phyloP scores from a whole-genome alignment of 2,113 vertebrate genomes.

The Ictalurus furcatus region DNA sequence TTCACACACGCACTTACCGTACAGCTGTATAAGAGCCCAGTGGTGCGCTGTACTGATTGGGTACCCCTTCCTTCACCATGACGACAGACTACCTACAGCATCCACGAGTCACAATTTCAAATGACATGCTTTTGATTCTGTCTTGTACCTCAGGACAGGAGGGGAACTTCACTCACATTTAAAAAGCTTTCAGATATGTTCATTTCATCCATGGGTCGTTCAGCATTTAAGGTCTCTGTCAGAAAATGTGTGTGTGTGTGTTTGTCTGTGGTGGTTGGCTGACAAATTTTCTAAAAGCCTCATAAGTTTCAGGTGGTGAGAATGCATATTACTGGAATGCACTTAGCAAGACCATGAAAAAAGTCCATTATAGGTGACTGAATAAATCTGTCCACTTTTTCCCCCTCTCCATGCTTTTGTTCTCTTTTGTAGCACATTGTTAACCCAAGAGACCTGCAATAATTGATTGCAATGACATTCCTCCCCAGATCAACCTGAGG shows the following conservation, averaged over 20 bases:
- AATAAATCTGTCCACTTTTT: constrained; percentile 1
- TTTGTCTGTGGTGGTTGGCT: background rate
- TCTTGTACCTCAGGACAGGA: background rate
- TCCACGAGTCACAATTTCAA: background rate
- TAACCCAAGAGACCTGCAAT: constrained; percentile 1
- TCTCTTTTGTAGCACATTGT: background rate
- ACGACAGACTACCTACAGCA: constrained; percentile 1
- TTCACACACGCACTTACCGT: too few relatives aligned
- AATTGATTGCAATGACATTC: background rate
- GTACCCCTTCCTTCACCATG: background rate
- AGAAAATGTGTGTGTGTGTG: background rate
- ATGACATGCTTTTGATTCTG: background rate
- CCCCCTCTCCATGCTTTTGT: background rate
- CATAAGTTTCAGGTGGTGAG: background rate
- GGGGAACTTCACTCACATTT: background rate
- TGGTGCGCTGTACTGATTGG: constrained; percentile 4
- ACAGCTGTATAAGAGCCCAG: background rate
- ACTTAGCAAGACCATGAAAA: background rate
- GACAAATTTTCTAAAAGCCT: constrained; percentile 1
- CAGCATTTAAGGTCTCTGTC: background rate
- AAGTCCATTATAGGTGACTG: background rate
- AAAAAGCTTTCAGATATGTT: background rate
- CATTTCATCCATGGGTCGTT: background rate
- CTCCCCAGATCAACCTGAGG: background rate
- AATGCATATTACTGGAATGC: background rate